Base-by-base conservation (phyloP, 2,113 vertebrate genomes). In the Cygnus buccinator region DNA sequence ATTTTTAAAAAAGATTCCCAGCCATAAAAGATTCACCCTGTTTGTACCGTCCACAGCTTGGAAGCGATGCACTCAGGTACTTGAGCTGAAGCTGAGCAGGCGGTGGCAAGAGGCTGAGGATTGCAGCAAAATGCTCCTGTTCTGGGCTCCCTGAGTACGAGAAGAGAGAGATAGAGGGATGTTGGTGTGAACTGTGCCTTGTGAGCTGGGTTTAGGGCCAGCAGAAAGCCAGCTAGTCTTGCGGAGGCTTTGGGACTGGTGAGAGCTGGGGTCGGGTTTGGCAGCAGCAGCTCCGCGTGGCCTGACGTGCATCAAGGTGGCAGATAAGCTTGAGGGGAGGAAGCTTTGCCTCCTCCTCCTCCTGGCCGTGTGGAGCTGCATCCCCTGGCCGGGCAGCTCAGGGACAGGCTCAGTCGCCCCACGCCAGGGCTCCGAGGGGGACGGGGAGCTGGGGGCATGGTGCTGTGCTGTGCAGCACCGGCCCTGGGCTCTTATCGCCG, bases 341-440 rank as follows among this genome's bases (percentile, higher is more conserved):
- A 50, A 67, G 20, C 12, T 79, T 68, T 8, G 8, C 33, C 41
- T 84, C 50, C 26, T 63, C 62, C 22, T 83, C 58, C 22, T 82
- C 62, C 20, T 79, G 0, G 1, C 15, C 10, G 22, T 4, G 57
- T n/a, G 43, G 15, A 66, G 33, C 22, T 15, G 17, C 1, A 0
- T 3, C 17, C 33, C 10, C 35, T 11, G 21, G 35, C 2, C 4
- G 3, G 1, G 1, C n/a, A n/a, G 26, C 33, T 65, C 31, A 9
- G 1, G 2, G 33, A 2, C 7, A 8, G 44, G 8, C 31, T 41
- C 31, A 10, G 21, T 14, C 6, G 0, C 26, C 43, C 48, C 67
- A 3, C 0, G 0, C 7, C 10, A 11, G 72, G 58, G 35, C 13
- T 9, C 1, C 17, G 48, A 18, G 59, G 9, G 23, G 44, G 76